Base-by-base conservation (phyloP, 2,888 invertebrate genomes). In the Meloe dianella region DNA sequence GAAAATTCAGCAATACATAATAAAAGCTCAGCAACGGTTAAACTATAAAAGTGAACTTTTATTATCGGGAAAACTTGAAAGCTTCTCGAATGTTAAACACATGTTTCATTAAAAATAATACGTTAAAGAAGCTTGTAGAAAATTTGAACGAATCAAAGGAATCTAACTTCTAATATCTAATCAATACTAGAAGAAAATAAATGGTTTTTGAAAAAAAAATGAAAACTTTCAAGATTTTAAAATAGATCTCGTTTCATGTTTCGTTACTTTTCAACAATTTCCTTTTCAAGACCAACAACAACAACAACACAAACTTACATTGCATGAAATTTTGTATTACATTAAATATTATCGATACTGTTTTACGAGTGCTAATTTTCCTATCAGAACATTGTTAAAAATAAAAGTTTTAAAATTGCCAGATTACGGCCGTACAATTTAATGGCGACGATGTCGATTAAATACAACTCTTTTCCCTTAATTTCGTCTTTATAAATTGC, bases 401-500 rank as follows among this genome's bases (percentile, higher is more conserved):
- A 70, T 68, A 62, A 51, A 65, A 30, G 63, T 70, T 67, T 64
- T 68, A 67, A 68, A 70, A 70, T 60, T 64, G 64, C 58, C 57
- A 63, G 71, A 70, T 72, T 73, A 72, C 2, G 47, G 20, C 10
- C 65, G 71, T 61, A 67, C 74, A 70, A 75, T 74, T 74, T 51
- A 72, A 73, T 73, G 76, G 69, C 68, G 69, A 35, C 56, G 61
- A 57, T 65, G 71, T 61, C 65, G 72, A 71, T 71, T 71, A 71
- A 61, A 63, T 57, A 51, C 47, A 10, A 22, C 10, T 77, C 78
- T 79, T 75, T 10, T 20, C 47, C 20, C 10, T 22, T 10, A 10
- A 41, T 41, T 41, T 20, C 47, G 75, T 72, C 63, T 60, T 32
- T 61, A 65, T 73, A 60, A 76, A 76, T 79, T 76, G 79, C 79